Conservation (phyloP, 2,888 invertebrate species). For the Ophion ventricosus region DNA sequence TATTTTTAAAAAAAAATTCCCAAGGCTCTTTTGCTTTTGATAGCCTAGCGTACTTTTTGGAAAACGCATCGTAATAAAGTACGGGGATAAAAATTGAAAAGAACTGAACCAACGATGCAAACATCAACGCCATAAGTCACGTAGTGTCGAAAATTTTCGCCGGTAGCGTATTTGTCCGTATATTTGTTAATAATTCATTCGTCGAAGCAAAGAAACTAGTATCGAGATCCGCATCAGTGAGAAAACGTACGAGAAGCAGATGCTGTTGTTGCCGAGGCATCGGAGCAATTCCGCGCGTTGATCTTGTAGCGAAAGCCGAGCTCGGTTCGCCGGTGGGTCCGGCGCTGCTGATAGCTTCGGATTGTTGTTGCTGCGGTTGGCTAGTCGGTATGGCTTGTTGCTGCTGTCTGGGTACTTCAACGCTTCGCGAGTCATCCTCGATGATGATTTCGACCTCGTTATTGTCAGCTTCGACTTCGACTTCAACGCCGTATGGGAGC, state of each 20-base stretch:
- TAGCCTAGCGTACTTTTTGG: too few relatives aligned
- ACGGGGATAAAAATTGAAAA: too few relatives aligned
- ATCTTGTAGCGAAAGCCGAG: constrained; percentile 78
- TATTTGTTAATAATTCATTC: too few relatives aligned
- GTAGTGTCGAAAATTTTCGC: too few relatives aligned
- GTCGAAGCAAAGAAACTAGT: background rate
- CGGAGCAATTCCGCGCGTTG: constrained; percentile 84
- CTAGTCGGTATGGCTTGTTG: constrained; percentile 83
- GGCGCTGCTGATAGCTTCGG: constrained; percentile 90
- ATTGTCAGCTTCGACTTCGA: constrained; percentile 85
- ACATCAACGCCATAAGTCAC: too few relatives aligned
- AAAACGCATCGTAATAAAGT: too few relatives aligned
- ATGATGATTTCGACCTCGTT: constrained; percentile 86
- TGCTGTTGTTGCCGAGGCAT: constrained; percentile 84
- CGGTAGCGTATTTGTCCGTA: too few relatives aligned
- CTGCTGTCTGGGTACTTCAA: constrained; percentile 87
- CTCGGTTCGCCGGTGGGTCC: constrained; percentile 81
- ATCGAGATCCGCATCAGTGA: background rate
- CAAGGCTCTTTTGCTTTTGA: too few relatives aligned
- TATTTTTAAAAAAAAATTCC: too few relatives aligned
- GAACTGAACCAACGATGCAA: too few relatives aligned
- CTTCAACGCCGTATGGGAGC: constrained; percentile 80
- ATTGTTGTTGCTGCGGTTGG: constrained; percentile 86
- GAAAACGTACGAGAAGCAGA: constrained; percentile 81
- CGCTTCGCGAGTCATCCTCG: constrained; percentile 85